These are phyloP conservation scores for Ochotona curzoniae DNA, from an alignment of 2,113 vertebrate species.

Conservation along the genomic window DNA sequence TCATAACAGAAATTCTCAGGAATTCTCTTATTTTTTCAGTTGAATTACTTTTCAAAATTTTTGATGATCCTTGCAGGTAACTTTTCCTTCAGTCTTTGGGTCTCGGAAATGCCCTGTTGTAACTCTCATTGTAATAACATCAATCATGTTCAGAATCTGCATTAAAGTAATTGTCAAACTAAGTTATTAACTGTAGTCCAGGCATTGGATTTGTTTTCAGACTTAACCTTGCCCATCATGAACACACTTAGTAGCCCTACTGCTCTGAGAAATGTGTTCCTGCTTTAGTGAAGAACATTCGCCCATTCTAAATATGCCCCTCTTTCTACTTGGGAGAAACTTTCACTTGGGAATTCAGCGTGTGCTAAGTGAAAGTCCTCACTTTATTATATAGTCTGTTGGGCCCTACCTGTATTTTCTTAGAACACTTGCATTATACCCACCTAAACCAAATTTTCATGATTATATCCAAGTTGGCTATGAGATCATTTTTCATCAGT, in stretches of 20 bases:
- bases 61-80: background rate
- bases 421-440: background rate
- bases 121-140: background rate
- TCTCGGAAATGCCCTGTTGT: background rate
- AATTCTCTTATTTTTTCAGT: background rate
- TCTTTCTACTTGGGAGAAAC: background rate
- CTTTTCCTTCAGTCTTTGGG: background rate
- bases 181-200: background rate
- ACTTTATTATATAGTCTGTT: background rate
- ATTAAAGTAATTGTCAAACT: background rate
- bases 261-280: background rate
- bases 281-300: background rate
- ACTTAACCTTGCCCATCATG: background rate
- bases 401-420: background rate
- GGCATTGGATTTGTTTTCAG: background rate
- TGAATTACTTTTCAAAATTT: background rate
- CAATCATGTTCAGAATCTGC: background rate
- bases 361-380: background rate
- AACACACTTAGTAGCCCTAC: background rate
- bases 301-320: background rate
- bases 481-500: background rate
- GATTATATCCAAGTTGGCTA: background rate
- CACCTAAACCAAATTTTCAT: background rate
- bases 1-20: background rate
- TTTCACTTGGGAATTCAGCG: background rate